phyloP scores from a whole-genome alignment of 2,888 invertebrate species.

The Parnassius orleans region DNA sequence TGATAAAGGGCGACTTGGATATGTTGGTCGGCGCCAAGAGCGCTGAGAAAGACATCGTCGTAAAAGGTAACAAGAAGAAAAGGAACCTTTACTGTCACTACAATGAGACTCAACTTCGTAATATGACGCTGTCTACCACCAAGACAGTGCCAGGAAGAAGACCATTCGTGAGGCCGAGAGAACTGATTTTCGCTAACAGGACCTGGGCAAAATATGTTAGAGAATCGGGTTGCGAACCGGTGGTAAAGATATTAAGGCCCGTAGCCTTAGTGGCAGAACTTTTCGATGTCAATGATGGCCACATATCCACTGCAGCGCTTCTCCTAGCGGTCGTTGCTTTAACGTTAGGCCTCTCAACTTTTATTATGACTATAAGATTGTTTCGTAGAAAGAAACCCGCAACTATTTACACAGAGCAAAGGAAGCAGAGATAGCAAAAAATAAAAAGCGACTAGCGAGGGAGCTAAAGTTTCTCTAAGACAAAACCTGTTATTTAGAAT shows the following conservation, averaged over 20 bases:
- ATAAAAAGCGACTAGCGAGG: conserved; percentile 22
- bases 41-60: conserved; percentile 82
- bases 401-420: conserved; percentile 52
- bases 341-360: conserved; percentile 49
- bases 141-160: conserved; percentile 78
- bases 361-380: conserved; percentile 64
- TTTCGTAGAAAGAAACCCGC: conserved; percentile 44
- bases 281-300: conserved; percentile 39
- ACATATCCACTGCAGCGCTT: conserved; percentile 51
- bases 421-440: conserved; percentile 59
- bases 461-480: neutral
- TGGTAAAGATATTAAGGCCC: conserved; percentile 72
- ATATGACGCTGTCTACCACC: conserved; percentile 69
- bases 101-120: conserved; percentile 78
- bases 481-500: conserved; percentile 33
- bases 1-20: conserved; percentile 83
- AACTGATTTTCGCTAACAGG: conserved; percentile 80
- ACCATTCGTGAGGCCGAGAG: conserved; percentile 80
- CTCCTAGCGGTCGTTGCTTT: conserved; percentile 61
- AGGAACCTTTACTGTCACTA: conserved; percentile 84
- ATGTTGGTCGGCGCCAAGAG: conserved; percentile 84
- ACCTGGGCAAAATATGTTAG: conserved; percentile 88
- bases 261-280: conserved; percentile 58
- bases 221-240: conserved; percentile 83
- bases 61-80: conserved; percentile 84